Evolutionary conservation across 2,113 vertebrate species (phyloP), one percentile per base, ranked within the genome.

Genomic region (Melanerpes formicivorus): DNA sequence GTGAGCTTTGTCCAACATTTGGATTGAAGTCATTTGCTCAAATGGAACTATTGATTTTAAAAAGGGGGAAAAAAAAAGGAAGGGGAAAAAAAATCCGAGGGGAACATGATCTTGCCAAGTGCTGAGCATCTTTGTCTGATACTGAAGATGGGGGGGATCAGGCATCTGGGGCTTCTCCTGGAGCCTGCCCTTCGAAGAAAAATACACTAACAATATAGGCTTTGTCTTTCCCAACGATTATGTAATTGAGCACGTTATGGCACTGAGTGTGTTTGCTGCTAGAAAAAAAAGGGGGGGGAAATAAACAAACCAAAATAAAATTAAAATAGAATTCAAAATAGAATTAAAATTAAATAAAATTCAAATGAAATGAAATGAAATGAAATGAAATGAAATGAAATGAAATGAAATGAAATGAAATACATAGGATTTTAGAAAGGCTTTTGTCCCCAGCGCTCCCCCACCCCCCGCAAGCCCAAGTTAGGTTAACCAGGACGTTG

Each of bases 151-250:
- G 34, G 50, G 42, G 42, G 14, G 80, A 74, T 74, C 30, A 13
- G 55, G 71, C 66, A 55, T 34, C 84, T 3, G 1, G 60, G 59
- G 75, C 56, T 94, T 84, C 86, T 94, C 50, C 71, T 84, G 90
- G 37, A 95, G 48, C 55, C 77, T 86, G 46, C 48, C 75, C 80
- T 93, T 89, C 74, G 78, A 88, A 90, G 75, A 59, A 93, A 96
- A 93, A 86, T 78, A 54, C 10, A 2, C 69, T 76, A 78, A 93
- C 84, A 94, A 89, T 95, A 85, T 84, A 69, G 0, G 10, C 91
- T 93, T 94, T 96, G 93, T 95, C 79, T 94, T 90, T 87, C 59
- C 65, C 30, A 81, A 90, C 30, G 72, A 85, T 96, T 96, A 94
- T 87, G 86, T 88, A 94, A 96, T 87, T 81, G 89, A 94, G 80